Evolutionary conservation across 2,888 invertebrate genomes (phyloP).

Genomic region (Acanthosepion esculentum): DNA sequence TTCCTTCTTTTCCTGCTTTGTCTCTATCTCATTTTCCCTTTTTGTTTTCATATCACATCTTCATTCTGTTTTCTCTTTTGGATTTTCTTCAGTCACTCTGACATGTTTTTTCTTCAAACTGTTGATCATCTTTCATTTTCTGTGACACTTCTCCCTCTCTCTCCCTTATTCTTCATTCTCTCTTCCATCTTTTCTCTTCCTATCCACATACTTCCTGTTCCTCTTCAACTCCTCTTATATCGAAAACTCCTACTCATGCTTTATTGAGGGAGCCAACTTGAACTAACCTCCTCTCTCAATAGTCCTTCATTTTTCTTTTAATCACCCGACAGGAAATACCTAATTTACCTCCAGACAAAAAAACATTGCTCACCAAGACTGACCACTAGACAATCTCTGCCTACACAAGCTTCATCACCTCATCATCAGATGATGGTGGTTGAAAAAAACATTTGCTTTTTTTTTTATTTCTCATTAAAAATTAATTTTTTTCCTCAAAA

Average conservation of each 20-base stretch:
- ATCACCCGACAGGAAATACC: background rate
- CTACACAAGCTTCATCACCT: background rate
- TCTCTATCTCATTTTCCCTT: background rate
- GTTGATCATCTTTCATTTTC: background rate
- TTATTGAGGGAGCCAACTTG: background rate
- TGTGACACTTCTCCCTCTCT: background rate
- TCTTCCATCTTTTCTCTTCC: background rate
- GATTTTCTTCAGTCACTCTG: background rate
- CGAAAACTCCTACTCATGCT: background rate
- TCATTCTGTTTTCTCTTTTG: no score
- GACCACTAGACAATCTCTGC: background rate
- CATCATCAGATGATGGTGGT: background rate
- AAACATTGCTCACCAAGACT: background rate
- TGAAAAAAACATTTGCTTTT: background rate
- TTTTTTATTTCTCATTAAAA: background rate
- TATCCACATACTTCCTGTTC: background rate
- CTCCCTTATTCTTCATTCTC: background rate
- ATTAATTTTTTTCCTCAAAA: background rate
- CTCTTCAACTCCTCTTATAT: background rate
- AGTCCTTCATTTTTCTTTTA: background rate
- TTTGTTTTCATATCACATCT: background rate
- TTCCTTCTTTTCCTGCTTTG: background rate
- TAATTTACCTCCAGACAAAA: background rate
- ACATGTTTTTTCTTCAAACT: background rate
- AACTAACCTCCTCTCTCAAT: background rate